Evolutionary conservation across 2,113 vertebrate genomes (phyloP), one percentile per base, ranked within the genome.

Genomic region (Muscicapa adusta): DNA sequence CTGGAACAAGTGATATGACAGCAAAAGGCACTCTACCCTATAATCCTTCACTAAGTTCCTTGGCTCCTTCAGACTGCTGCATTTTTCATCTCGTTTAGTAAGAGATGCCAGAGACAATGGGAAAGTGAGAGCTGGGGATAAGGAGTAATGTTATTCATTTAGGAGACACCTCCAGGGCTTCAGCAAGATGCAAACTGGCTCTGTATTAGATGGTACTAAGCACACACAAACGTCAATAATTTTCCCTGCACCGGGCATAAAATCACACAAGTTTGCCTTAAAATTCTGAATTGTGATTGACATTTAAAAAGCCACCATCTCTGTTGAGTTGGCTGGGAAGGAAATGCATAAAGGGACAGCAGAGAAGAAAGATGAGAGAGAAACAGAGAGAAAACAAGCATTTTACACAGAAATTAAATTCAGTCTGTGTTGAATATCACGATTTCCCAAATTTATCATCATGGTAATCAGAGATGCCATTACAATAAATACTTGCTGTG

Each of bases 361-460:
- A 75, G 38, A 87, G 51, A 50, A 70, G 42, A 33, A 82, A 72
- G 11, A 36, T 33, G 10, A 58, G 29, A 58, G 29, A 85, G n/a
- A 65, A 65, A 50, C 8, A 54, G 20, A 78, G 19, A 23, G 18
- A 74, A 85, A 85, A 50, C 10, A 47, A 85, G 45, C 29, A 24
- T 14, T 33, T 88, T 83, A 58, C 77, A 72, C 26, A 91, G 51
- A 82, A 84, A 94, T 65, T 16, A 47, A 84, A 84, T 89, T 54
- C n/a, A 28, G 24, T 57, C 33, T 70, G 40, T 53, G n/a, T 17
- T 76, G 17, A 24, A 33, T 74, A 53, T 87, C 4, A 2, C 4
- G 4, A 45, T 45, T 95, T 95, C 83, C 74, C 86, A 89, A 91
- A 71, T 68, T 86, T 85, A 95, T 80, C 70, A 62, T 65, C 51